Base-by-base conservation (phyloP, 2,888 invertebrate genomes). In the Zygaena filipendulae region DNA sequence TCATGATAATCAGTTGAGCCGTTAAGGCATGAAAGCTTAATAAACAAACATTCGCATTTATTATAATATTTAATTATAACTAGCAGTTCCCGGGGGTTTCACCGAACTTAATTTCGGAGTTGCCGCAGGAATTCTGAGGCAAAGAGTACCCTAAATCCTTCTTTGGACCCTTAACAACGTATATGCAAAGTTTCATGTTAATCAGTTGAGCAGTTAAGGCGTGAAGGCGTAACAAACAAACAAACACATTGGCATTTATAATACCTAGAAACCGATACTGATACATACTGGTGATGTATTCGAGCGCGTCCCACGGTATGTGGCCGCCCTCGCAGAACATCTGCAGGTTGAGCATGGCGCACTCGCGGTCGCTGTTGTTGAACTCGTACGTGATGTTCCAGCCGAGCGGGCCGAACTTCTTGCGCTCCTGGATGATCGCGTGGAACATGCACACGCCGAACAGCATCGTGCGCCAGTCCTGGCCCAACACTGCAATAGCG, bases 321-420 rank as follows among this genome's bases (percentile, higher is more conserved):
- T 60, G 59, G 2, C 82, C 83, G 6, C 63, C 61, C 36, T 75
- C 75, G 52, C 93, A 94, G 57, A 92, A 94, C 84, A 94, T 90
- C 53, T 91, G 88, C 29, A 96, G 69, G 39, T 94, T 95, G 41
- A 89, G 82, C 40, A 94, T 83, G 2, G 94, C 94, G 57, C 95
- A 95, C 43, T 93, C 90, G 20, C 95, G 84, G 61, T 97, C 96
- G 45, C 91, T 94, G 54, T 95, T 93, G 58, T 91, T 95, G 59
- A 96, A 97, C 54, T 95, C 95, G 52, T 97, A 97, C 0, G 88
- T 83, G 35, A 95, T 95, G 60, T 96, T 96, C 95, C 95, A 96
- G 0, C 96, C 96, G 2, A 85, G 60, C 0, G 96, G 90, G 0
- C 96, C 96, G 59, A 95, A 96, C 57, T 95, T 95, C 42, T 92